These are phyloP conservation scores for Anomalospiza imberbis DNA, from an alignment of 2,797 vertebrate species.

Conservation along the genomic window DNA sequence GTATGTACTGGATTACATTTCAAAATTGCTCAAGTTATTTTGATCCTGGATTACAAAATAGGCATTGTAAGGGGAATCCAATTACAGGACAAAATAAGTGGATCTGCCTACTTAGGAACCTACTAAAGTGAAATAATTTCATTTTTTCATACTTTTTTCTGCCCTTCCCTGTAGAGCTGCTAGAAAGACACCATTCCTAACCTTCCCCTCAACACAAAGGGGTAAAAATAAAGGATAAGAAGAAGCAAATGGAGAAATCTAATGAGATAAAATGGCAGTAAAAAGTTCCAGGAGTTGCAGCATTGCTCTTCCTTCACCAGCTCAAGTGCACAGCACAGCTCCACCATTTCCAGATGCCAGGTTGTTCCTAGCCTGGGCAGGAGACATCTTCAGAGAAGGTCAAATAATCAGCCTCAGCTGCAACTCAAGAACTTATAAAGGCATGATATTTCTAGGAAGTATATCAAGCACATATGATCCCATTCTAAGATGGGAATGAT, in stretches of 20 bases:
- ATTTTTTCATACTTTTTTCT: not conserved
- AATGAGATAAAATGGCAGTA: not conserved
- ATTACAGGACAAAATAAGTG: not conserved
- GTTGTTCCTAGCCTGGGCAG: not conserved
- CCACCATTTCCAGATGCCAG: not conserved
- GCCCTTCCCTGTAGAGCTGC: not conserved
- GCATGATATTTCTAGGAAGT: not conserved
- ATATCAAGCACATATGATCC: not conserved
- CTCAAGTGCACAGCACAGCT: not conserved
- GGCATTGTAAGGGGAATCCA: not conserved
- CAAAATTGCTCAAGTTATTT: not conserved
- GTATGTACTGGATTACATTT: not conserved
- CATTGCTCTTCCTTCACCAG: not conserved
- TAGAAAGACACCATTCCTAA: not conserved
- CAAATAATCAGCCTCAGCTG: not conserved
- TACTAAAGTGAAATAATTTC: not conserved
- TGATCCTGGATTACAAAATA: not conserved
- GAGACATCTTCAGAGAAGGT: not conserved
- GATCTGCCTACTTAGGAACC: not conserved
- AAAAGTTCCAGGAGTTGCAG: not conserved
- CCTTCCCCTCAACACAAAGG: accelerated
- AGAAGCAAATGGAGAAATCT: not conserved
- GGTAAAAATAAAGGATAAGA: not conserved
- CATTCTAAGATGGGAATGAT: not conserved
- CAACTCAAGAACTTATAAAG: not conserved